Conservation (phyloP, 2,888 invertebrate species). For the Tanypteryx hageni region DNA sequence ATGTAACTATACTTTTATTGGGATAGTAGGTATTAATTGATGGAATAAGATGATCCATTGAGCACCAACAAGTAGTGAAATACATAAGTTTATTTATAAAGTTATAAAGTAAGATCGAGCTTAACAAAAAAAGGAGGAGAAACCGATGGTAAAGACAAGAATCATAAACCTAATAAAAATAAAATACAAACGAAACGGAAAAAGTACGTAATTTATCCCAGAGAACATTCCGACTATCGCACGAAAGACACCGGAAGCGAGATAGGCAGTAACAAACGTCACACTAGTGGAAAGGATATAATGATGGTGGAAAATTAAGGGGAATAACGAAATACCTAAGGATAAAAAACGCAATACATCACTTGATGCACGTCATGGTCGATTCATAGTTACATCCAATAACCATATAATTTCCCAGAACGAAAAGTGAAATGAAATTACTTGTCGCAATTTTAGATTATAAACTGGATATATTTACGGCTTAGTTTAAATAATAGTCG, state of each 20-base stretch:
- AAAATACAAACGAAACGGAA: no score
- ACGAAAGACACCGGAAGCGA: conserved; percentile 50
- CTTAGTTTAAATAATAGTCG: no score
- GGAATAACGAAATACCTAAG: conserved; percentile 1
- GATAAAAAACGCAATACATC: conserved; percentile 6
- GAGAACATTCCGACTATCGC: neutral
- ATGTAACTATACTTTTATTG: no score
- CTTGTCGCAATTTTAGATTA: neutral
- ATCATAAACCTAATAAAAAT: no score
- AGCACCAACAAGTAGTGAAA: no score
- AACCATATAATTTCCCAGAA: conserved; percentile 14
- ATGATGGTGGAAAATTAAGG: conserved; percentile 38
- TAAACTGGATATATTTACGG: no score
- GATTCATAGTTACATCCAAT: conserved; percentile 36
- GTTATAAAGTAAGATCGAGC: no score
- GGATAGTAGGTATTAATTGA: no score
- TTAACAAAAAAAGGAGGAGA: no score
- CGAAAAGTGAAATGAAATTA: conserved; percentile 34
- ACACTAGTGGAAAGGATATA: neutral
- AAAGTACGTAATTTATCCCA: neutral
- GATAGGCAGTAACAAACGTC: neutral
- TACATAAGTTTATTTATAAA: no score
- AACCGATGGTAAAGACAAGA: no score
- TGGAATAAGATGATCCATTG: no score
- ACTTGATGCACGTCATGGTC: conserved; percentile 24